These are phyloP conservation scores for Bombus turneri DNA, from an alignment of 1,140 invertebrate genomes.

Conservation along the genomic window DNA sequence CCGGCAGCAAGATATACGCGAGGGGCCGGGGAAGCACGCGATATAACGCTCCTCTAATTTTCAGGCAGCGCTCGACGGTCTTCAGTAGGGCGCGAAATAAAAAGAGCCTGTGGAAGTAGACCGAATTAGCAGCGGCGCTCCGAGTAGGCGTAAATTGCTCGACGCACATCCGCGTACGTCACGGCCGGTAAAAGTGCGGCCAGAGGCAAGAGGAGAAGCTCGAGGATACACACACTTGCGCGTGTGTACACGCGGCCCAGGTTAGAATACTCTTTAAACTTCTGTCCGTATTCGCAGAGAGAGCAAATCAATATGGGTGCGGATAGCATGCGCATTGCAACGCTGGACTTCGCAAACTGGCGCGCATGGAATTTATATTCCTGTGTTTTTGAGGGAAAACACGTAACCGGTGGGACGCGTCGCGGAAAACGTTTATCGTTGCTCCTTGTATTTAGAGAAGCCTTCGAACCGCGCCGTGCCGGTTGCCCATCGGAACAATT, in stretches of 20 bases:
- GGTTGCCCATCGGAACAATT: too few relatives aligned
- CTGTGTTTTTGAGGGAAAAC: constrained; percentile 28
- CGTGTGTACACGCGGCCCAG: constrained; percentile 28
- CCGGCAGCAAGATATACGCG: neutral
- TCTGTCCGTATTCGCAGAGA: constrained; percentile 57
- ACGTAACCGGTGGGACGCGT: neutral
- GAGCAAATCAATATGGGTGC: constrained; percentile 77
- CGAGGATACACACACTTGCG: constrained; percentile 26
- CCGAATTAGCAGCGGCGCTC: constrained; percentile 59
- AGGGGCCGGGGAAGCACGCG: neutral
- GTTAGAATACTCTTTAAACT: constrained; percentile 70
- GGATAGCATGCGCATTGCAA: constrained; percentile 76
- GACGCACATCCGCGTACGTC: constrained; percentile 54
- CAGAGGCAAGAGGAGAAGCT: neutral
- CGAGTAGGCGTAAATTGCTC: constrained; percentile 67
- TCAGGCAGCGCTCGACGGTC: constrained; percentile 35
- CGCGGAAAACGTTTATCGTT: neutral
- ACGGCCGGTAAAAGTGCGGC: constrained; percentile 23
- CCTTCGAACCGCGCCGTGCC: neutral
- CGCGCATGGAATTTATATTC: constrained; percentile 70
- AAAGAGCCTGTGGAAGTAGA: constrained; percentile 48
- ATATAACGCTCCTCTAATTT: constrained; percentile 53
- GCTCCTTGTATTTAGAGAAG: constrained; percentile 25
- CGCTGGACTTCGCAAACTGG: constrained; percentile 66
- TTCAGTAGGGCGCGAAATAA: constrained; percentile 55